These are phyloP conservation scores for Trididemnum clinides DNA, from an alignment of 23 tunicate species.

Conservation along the genomic window DNA sequence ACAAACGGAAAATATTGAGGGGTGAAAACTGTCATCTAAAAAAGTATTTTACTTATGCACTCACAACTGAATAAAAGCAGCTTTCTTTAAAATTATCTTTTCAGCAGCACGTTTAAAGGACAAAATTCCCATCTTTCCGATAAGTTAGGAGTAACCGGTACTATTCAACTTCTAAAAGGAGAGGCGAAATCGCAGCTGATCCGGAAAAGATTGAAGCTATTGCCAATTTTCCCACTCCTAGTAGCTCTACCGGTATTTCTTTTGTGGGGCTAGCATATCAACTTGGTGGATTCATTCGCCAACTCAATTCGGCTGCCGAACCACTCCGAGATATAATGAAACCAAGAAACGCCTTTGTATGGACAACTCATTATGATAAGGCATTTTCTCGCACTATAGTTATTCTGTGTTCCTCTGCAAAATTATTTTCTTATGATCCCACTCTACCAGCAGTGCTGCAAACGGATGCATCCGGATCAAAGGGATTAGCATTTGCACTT, in stretches of 20 bases:
- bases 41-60: too few relatives aligned
- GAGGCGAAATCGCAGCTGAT: background rate
- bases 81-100: too few relatives aligned
- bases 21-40: too few relatives aligned
- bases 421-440: background rate
- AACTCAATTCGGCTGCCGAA: background rate
- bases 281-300: background rate
- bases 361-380: too few relatives aligned
- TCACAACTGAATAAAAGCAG: too few relatives aligned
- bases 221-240: background rate
- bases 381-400: background rate
- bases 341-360: background rate
- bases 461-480: background rate
- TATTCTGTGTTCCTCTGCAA: background rate
- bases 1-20: too few relatives aligned
- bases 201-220: background rate
- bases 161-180: too few relatives aligned
- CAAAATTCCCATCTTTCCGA: too few relatives aligned
- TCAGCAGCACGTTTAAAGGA: too few relatives aligned
- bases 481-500: background rate
- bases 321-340: too few relatives aligned
- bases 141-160: too few relatives aligned
- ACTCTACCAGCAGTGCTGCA: background rate
- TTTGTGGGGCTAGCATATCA: background rate
- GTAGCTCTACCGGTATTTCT: background rate